Evolutionary conservation across 64 coral and sea anemone species (phyloP), one percentile per base, ranked within the genome.

Genomic region (Anthopleura sola): DNA sequence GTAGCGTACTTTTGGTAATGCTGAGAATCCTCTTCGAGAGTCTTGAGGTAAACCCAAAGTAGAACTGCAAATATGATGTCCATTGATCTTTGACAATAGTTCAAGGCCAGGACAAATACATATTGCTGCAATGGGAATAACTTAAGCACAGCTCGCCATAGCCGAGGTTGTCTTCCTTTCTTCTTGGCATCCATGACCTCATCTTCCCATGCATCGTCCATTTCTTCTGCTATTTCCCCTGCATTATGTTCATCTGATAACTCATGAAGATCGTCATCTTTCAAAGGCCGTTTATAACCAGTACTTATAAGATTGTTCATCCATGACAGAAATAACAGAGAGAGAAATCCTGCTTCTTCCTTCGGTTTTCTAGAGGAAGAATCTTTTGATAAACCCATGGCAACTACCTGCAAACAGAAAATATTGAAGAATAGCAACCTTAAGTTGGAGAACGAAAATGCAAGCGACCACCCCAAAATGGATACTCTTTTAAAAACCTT

Each of bases 201-300:
- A 2, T 74, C 47, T 3, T 51, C 8, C 88, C 88, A 90, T n/a
- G 44, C 64, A 0, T 82, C 37, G 26, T 84, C 88, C 20, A 76
- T 26, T 7, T 38, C 17, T 5, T 32, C 21, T 11, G 55, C 81
- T 19, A 84, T 40, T 19, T 49, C 12, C 24, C 75, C 69, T 19
- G 88, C 49, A 18, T 76, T 19, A 55, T 69, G 50, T 11, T 31
- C 40, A 0, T 69, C 13, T 55, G 69, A 40, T n/a, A 90, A 71
- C 37, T 83, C 49, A 48, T 82, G 81, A 1, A 91, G 20, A 54
- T 95, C 89, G n/a, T 83, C 37, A n/a, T 91, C 87, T 14, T 84
- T 82, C 75, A 95, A 53, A 21, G 86, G 88, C 14, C 82, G 81
- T 26, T 91, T 80, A 51, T 31, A 82, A 1, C 93, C 93, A 17